Percentiles rank a stretch among this genome's conserved stretches.
Conservation (phyloP, 2,888 invertebrate genomes). For the Ennomos quercinarius region DNA sequence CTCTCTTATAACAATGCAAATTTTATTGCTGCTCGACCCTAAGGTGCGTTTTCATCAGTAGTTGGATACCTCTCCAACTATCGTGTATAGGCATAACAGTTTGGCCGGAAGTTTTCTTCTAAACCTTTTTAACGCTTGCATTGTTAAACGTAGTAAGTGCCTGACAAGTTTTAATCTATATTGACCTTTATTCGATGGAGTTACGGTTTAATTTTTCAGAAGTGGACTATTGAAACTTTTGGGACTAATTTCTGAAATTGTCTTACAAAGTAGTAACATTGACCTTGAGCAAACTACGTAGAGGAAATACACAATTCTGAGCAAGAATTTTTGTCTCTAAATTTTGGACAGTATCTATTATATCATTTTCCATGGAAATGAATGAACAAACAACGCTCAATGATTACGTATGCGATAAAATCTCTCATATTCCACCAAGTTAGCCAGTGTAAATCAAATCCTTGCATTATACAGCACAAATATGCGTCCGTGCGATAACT, state of each 20-base stretch:
- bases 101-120: constrained; percentile 14
- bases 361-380: background rate
- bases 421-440: constrained; percentile 34
- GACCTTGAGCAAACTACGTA: background rate
- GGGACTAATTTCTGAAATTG: constrained; percentile 1
- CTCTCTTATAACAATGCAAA: constrained; percentile 65
- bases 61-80: constrained; percentile 47
- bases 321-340: background rate
- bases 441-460: constrained; percentile 48
- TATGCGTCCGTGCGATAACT: constrained; percentile 58
- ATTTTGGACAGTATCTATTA: background rate
- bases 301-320: background rate
- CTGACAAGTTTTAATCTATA: background rate
- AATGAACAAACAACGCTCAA: background rate
- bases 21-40: constrained; percentile 61
- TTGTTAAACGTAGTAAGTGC: constrained; percentile 2
- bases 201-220: background rate
- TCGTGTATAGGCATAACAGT: constrained; percentile 34
- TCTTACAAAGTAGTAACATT: background rate
- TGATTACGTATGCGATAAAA: constrained; percentile 9
- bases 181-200: background rate
- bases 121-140: constrained; percentile 16
- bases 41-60: constrained; percentile 56
- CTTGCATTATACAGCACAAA: constrained; percentile 54
- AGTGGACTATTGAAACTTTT: background rate